Base-by-base conservation (phyloP, 2,797 vertebrate genomes). In the Fringilla coelebs region DNA sequence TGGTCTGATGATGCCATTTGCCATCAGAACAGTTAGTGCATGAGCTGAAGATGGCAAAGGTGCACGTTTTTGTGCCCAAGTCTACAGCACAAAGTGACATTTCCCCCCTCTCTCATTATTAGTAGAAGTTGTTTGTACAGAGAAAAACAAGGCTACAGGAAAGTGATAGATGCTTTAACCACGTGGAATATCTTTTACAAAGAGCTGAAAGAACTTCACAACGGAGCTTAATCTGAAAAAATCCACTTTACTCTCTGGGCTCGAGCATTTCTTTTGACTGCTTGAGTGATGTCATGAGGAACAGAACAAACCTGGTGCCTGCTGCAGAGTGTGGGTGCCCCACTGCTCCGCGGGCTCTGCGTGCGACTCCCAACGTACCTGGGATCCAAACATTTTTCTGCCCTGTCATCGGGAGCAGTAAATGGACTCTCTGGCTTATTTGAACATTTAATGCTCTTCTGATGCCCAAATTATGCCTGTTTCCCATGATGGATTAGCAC, bases 391-490 rank as follows among this genome's bases (percentile, higher is more conserved):
- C 41, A 61, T 76, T 85, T 67, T 71, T 61, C 83, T 94, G 88
- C 83, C 83, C 83, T 89, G 88, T 96, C 89, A 94, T 65, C 85
- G 93, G 91, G 67, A 88, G 85, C 1, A 0, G 67, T 71, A 91
- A 91, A 93, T 67, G 91, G 94, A 66, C 89, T 90, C 80, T 82
- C 91, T 74, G 89, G 88, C 83, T 96, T 96, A 94, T 91, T 97
- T 96, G 82, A 91, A 95, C 86, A 90, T 71, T 85, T 90, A 93
- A 94, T 89, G 91, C 88, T 93, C 88, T 89, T 89, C 95, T 85
- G 84, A 85, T 94, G 91, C 85, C 83, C 91, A 93, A 96, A 95
- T 95, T 70, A 93, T 29, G 57, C 49, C 95, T 82, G 85, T 85
- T 96, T 82, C 45, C 32, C 3, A 1, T 94, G 95, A 96, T 89